Conservation (phyloP, 2,797 vertebrate species). For the Peromyscus nudipes region DNA sequence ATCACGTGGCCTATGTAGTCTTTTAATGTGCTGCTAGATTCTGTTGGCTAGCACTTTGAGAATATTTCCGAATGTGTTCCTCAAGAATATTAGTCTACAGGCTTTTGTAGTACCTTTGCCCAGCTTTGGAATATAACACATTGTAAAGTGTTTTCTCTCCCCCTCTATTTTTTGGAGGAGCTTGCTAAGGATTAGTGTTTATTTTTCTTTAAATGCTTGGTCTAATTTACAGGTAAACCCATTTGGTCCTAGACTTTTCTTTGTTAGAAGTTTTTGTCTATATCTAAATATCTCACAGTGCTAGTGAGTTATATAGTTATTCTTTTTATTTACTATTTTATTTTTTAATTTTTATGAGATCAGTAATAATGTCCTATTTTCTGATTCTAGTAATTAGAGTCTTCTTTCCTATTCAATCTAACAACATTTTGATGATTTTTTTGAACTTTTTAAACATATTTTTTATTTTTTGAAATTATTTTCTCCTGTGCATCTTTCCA, state of each 20-base stretch:
- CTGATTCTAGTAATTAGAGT: not conserved
- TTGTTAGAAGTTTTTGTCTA: not conserved
- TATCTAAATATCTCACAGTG: not conserved
- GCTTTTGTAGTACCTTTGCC: not conserved
- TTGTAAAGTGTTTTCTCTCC: constrained; percentile 3
- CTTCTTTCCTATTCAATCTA: not conserved
- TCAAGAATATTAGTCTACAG: not conserved
- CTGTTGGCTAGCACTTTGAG: not conserved
- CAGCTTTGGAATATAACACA: not conserved
- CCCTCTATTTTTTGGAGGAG: not conserved
- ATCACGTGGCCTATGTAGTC: not conserved
- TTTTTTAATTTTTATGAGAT: not conserved
- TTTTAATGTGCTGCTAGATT: not conserved
- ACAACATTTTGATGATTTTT: not conserved
- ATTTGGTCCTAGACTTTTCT: not conserved
- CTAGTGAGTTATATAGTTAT: not conserved
- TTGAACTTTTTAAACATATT: not conserved
- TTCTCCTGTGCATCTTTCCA: not conserved
- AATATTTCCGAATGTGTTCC: not conserved
- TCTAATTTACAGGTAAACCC: not conserved
- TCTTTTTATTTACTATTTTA: not conserved
- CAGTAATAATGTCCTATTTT: not conserved
- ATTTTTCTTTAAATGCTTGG: not conserved
- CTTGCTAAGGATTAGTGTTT: constrained; percentile 13
- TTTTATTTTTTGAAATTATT: not conserved